phyloP scores from a whole-genome alignment of 2,888 invertebrate species.

The Pristionchus mayeri region DNA sequence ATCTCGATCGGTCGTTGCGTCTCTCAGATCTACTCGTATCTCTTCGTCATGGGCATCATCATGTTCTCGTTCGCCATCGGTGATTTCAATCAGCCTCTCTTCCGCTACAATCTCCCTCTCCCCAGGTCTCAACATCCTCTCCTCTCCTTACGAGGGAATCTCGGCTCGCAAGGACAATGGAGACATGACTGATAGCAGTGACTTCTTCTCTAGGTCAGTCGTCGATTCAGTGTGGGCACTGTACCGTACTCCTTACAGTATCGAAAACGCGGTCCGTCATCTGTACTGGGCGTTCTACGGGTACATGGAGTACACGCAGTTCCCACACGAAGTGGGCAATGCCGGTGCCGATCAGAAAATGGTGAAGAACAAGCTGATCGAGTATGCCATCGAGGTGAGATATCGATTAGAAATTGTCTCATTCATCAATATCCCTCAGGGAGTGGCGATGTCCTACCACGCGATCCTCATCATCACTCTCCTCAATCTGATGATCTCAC shows the following conservation, averaged over 20 bases:
- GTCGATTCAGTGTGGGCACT: neutral
- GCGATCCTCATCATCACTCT: slow-evolving; percentile 66
- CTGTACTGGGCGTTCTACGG: slow-evolving; percentile 73
- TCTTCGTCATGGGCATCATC: slow-evolving; percentile 71
- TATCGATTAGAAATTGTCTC: neutral
- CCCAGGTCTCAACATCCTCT: slow-evolving; percentile 56
- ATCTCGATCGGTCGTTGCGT: slow-evolving; percentile 74
- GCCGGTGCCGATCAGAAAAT: slow-evolving; percentile 55
- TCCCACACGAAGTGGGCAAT: slow-evolving; percentile 60
- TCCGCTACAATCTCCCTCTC: neutral
- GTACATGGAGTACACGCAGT: slow-evolving; percentile 60
- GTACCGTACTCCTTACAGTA: slow-evolving; percentile 23
- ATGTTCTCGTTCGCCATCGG: slow-evolving; percentile 73
- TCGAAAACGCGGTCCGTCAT: slow-evolving; percentile 50
- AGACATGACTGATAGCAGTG: neutral
- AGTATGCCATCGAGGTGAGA: slow-evolving; percentile 53
- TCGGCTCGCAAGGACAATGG: neutral
- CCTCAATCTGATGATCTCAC: slow-evolving; percentile 71
- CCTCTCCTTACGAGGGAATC: slow-evolving; percentile 50
- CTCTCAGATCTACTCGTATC: slow-evolving; percentile 66
- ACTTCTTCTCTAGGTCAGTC: slow-evolving; percentile 14
- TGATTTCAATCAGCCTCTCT: too few species aligned
- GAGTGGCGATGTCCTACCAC: slow-evolving; percentile 56
- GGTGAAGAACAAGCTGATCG: slow-evolving; percentile 53
- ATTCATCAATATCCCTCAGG: neutral